Conservation (phyloP, 2,113 vertebrate species). For the Raphicerus campestris region DNA sequence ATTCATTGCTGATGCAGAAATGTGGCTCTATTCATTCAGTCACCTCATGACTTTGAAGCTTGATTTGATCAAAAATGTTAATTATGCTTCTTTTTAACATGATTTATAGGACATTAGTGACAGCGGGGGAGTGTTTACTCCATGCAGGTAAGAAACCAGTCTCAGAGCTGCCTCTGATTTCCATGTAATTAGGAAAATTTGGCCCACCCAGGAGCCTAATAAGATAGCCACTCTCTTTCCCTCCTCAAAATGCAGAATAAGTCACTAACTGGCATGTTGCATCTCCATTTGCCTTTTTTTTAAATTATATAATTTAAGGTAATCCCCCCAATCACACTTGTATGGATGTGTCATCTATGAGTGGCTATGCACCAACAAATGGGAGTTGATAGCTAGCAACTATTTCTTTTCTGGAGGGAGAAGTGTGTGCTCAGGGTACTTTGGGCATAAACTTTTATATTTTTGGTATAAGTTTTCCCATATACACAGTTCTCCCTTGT, state of each 20-base stretch:
- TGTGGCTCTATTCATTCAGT: conserved; percentile 39
- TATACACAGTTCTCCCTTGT: neutral
- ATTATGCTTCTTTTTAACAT: conserved; percentile 73
- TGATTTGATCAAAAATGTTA: conserved; percentile 74
- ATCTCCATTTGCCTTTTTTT: conserved; percentile 5
- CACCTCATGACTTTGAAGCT: conserved; percentile 49
- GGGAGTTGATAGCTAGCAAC: neutral
- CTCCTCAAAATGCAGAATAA: conserved; percentile 44
- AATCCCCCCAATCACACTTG: neutral
- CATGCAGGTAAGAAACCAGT: conserved; percentile 58
- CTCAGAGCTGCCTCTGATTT: conserved; percentile 54
- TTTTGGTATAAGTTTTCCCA: neutral
- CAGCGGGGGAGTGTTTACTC: conserved; percentile 62
- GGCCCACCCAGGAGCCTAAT: conserved; percentile 61
- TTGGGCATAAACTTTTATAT: neutral
- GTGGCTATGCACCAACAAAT: neutral
- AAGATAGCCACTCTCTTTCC: conserved; percentile 10
- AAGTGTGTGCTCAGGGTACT: neutral
- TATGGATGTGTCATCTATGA: neutral
- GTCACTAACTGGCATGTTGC: neutral
- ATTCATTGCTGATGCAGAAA: neutral
- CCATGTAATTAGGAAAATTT: conserved; percentile 70
- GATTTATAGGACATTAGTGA: conserved; percentile 71
- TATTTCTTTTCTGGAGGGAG: neutral
- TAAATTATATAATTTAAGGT: conserved; percentile 2